phyloP scores from a whole-genome alignment of 2,113 vertebrate genomes.

The Hemiprocne comata region DNA sequence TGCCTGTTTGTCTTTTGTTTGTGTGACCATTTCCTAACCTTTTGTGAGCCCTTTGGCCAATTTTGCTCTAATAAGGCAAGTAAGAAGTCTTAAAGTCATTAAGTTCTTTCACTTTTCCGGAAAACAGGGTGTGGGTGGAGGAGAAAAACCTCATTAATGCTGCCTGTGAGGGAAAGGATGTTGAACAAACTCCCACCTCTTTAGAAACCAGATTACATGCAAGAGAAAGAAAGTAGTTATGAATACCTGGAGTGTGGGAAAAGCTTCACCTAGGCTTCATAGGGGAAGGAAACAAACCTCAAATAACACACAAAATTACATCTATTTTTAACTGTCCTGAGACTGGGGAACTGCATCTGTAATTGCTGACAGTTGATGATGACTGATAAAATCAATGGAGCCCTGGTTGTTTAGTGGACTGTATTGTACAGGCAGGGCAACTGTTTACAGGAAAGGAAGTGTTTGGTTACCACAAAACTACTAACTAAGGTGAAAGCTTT shows the following conservation, averaged over 20 bases:
- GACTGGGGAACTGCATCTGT: not conserved
- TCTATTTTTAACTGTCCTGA: not conserved
- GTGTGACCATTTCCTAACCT: not conserved
- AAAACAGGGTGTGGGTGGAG: constrained; percentile 6
- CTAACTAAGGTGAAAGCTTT: not conserved
- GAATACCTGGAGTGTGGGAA: not conserved
- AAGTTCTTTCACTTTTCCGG: not conserved
- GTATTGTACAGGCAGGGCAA: not conserved
- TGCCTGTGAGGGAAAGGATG: not conserved
- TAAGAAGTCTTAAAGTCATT: not conserved
- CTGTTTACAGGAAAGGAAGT: not conserved
- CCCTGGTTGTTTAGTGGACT: not conserved
- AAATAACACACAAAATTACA: not conserved
- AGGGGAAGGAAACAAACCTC: not conserved
- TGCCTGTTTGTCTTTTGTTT: not conserved
- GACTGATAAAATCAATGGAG: not conserved
- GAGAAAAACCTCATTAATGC: constrained; percentile 19
- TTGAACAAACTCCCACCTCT: not conserved
- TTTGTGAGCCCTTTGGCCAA: not conserved
- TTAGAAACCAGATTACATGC: not conserved
- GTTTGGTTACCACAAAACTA: not conserved
- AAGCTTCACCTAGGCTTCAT: not conserved
- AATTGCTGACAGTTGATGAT: not conserved
- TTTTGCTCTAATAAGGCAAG: not conserved
- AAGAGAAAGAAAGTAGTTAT: not conserved